A percentile compares a stretch with the other conserved stretches of the same genome.
Evolutionary conservation across 2,113 vertebrate genomes (phyloP).

Genomic region (Paramormyrops kingsleyae): DNA sequence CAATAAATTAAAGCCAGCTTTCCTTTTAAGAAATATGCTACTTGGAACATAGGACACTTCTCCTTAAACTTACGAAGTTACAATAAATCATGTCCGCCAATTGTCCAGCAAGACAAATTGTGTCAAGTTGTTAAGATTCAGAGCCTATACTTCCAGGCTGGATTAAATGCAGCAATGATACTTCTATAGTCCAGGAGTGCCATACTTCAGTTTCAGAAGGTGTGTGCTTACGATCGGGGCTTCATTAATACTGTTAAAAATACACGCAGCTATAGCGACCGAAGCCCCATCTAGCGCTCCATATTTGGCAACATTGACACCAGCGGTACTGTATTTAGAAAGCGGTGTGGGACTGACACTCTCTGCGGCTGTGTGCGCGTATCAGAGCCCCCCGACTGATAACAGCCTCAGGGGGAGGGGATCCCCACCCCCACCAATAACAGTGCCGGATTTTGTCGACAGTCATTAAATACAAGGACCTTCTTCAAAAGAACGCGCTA

Average conservation of each 20-base stretch:
- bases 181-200: not conserved
- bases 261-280: not conserved
- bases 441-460: not conserved
- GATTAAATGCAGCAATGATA: not conserved
- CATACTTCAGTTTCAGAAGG: not conserved
- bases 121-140: not conserved
- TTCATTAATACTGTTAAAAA: constrained; percentile 12
- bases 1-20: not conserved
- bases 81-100: not conserved
- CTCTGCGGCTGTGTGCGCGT: not conserved
- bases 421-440: not conserved
- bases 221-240: not conserved
- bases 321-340: not conserved
- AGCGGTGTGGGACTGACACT: not conserved
- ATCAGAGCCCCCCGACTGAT: not conserved
- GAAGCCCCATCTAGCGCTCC: not conserved
- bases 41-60: not conserved
- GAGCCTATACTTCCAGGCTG: not conserved
- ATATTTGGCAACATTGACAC: constrained; percentile 8
- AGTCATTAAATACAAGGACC: not conserved
- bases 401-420: not conserved
- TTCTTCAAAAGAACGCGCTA: not conserved
- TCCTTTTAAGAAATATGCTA: not conserved
- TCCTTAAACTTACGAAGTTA: not conserved
- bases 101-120: not conserved